Evolutionary conservation across 2,797 vertebrate species (phyloP).

Genomic region (Gymnodraco acuticeps): DNA sequence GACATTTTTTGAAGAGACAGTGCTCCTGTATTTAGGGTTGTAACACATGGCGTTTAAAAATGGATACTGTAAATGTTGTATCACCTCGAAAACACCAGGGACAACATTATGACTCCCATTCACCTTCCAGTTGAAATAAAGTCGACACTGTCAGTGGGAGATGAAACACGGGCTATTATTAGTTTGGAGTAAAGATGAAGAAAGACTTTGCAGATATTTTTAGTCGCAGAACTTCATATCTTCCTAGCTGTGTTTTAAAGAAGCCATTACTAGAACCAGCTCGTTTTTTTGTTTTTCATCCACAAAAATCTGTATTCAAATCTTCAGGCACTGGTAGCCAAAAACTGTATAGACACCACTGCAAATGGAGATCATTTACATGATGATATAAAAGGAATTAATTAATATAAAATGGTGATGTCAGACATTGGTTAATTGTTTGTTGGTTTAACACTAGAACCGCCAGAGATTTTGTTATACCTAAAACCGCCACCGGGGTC

Average conservation of each 20-base stretch:
- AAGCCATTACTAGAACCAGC: neutral
- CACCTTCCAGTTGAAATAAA: neutral
- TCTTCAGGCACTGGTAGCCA: too few relatives aligned
- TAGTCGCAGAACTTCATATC: conserved; percentile 7
- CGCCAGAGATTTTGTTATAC: too few relatives aligned
- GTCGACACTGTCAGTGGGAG: neutral
- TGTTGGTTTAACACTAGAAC: too few relatives aligned
- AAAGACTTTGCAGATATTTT: conserved; percentile 22
- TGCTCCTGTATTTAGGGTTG: neutral
- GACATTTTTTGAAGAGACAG: neutral
- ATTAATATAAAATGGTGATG: too few relatives aligned
- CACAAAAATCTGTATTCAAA: too few relatives aligned
- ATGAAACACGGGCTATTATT: neutral
- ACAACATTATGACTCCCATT: too few relatives aligned
- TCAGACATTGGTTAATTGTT: too few relatives aligned
- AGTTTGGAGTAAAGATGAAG: conserved; percentile 6
- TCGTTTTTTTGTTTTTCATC: neutral
- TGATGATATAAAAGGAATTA: too few relatives aligned
- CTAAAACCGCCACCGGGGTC: too few relatives aligned
- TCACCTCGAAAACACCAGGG: neutral
- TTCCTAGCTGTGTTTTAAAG: neutral
- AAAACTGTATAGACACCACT: too few relatives aligned
- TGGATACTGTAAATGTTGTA: neutral
- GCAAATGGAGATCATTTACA: too few relatives aligned
- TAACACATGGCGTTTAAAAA: neutral